Evolutionary conservation across 2,113 vertebrate species (phyloP).

Genomic region (Serilophus lunatus): DNA sequence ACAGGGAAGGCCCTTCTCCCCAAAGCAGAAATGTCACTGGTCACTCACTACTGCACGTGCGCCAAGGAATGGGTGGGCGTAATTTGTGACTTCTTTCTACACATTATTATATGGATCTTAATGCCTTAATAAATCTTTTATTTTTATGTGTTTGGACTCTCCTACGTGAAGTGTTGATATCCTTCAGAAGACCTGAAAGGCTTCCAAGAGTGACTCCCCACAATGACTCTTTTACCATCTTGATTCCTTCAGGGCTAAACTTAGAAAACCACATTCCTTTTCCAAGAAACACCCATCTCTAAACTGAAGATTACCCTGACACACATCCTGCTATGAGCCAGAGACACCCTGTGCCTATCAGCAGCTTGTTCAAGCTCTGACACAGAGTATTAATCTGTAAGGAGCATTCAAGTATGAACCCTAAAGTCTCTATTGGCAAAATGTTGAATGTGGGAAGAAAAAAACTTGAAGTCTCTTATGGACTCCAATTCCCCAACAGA

Average conservation of each 20-base stretch:
- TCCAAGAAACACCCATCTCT: neutral
- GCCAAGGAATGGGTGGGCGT: accelerated
- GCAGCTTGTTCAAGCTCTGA: neutral
- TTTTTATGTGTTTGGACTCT: neutral
- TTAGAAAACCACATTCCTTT: neutral
- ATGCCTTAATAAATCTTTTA: neutral
- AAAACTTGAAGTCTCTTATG: neutral
- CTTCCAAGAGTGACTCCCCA: neutral
- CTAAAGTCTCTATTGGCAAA: neutral
- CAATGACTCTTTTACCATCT: neutral
- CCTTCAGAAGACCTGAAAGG: neutral
- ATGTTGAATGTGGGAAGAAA: neutral
- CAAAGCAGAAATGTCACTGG: neutral
- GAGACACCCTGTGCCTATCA: neutral
- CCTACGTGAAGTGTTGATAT: neutral
- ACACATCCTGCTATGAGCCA: neutral
- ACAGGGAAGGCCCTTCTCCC: neutral
- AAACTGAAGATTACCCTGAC: neutral
- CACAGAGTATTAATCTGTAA: neutral
- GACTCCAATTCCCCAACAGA: neutral
- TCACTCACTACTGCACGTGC: neutral
- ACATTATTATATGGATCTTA: neutral
- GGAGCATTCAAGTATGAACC: neutral
- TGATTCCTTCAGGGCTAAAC: neutral
- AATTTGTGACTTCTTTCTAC: neutral